These are phyloP conservation scores for Vombatus ursinus DNA, from an alignment of 2,113 vertebrate species.

Conservation along the genomic window DNA sequence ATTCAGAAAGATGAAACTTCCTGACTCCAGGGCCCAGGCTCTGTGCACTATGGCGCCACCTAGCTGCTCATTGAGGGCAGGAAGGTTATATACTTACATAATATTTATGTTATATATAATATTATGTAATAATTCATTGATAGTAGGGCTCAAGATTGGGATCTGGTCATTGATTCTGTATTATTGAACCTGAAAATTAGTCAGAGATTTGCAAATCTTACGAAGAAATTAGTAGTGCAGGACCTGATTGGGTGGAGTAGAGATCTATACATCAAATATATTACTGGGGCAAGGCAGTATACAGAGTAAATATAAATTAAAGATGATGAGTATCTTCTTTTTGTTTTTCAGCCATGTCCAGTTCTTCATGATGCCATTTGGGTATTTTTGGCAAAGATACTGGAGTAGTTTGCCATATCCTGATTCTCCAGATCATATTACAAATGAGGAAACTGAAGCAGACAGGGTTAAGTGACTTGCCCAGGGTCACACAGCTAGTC, in stretches of 20 bases:
- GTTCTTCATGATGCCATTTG: not conserved
- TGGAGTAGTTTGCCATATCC: not conserved
- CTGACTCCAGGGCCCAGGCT: not conserved
- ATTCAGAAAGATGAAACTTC: not conserved
- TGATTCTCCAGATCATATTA: not conserved
- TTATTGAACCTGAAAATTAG: not conserved
- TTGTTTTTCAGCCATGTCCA: no score
- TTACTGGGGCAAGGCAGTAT: not conserved
- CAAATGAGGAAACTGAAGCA: not conserved
- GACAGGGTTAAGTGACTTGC: not conserved
- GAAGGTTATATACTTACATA: not conserved
- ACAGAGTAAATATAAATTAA: not conserved
- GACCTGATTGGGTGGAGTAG: not conserved
- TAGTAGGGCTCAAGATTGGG: not conserved
- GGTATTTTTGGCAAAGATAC: not conserved
- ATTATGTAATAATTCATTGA: not conserved
- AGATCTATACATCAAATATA: not conserved
- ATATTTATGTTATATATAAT: no score
- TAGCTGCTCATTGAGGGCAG: not conserved
- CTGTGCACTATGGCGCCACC: not conserved
- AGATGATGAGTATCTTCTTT: not conserved
- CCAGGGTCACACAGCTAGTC: not conserved
- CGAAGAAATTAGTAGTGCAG: not conserved
- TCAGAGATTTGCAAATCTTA: not conserved
- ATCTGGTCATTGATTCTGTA: not conserved